phyloP scores from a whole-genome alignment of 1,140 invertebrate species.

The Pissodes strobi region DNA sequence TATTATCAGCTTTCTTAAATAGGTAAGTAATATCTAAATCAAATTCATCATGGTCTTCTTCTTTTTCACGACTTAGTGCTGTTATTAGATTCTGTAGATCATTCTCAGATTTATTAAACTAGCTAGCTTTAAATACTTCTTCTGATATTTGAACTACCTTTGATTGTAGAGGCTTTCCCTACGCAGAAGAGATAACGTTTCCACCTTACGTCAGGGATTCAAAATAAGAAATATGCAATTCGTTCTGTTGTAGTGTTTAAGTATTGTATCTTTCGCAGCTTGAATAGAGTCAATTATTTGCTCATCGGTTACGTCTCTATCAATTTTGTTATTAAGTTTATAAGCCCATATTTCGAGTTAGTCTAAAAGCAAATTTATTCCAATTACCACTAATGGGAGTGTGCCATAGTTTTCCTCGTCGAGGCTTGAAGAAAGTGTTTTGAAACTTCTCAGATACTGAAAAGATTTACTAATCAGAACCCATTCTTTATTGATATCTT shows the following conservation, averaged over 20 bases:
- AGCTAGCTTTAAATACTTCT: not conserved
- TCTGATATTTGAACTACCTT: not conserved
- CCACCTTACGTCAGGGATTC: not conserved
- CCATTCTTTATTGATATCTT: not conserved
- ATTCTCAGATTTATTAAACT: too few species aligned
- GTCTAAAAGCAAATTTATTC: not conserved
- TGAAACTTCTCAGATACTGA: too few species aligned
- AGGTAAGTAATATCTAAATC: too few species aligned
- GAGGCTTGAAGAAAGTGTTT: too few species aligned
- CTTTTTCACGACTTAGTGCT: not conserved
- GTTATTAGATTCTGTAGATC: too few species aligned
- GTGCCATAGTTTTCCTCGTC: not conserved
- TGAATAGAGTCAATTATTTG: not conserved
- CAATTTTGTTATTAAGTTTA: not conserved
- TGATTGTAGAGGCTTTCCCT: not conserved
- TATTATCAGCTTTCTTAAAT: too few species aligned
- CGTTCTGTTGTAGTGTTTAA: not conserved
- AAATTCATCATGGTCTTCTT: not conserved
- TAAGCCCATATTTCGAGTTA: not conserved
- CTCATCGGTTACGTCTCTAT: not conserved
- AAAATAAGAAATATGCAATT: not conserved
- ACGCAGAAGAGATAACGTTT: not conserved
- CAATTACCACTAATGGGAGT: not conserved
- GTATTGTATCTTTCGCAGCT: not conserved
- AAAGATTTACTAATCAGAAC: not conserved